A percentile compares a stretch with the other conserved stretches of the same genome.
Conservation (phyloP, 37 sponge, comb jelly and placozoan species). For the Crambe crambe region DNA sequence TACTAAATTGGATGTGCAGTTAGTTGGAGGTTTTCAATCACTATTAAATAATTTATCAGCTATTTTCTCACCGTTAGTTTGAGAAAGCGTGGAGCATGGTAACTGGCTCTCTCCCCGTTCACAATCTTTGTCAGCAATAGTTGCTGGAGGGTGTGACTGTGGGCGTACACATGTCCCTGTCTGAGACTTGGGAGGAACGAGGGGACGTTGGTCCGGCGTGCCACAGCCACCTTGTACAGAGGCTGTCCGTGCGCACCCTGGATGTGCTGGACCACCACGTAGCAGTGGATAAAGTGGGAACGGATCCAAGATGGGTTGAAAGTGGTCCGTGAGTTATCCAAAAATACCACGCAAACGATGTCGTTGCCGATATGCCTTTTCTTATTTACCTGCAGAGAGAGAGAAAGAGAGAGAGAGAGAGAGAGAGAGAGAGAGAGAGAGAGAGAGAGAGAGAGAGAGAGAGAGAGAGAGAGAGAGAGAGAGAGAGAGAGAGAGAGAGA, state of each 20-base stretch:
- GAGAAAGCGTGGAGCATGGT: constrained; percentile 87
- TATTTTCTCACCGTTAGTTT: constrained; percentile 77
- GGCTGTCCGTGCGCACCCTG: constrained; percentile 65
- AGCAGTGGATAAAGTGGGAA: constrained; percentile 95
- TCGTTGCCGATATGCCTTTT: constrained; percentile 99
- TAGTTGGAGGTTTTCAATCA: no score
- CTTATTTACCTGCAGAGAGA: constrained; percentile 88
- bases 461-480: no score
- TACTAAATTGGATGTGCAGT: no score
- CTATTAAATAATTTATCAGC: no score
- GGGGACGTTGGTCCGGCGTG: constrained; percentile 59
- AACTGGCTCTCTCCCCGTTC: constrained; percentile 88
- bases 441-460: no score
- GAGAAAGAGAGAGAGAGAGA: constrained; percentile 21
- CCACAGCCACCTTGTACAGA: constrained; percentile 65
- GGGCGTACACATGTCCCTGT: constrained; percentile 48
- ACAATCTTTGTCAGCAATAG: constrained; percentile 84
- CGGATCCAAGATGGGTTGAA: constrained; percentile 90
- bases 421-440: constrained; percentile 18
- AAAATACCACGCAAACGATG: constrained; percentile 90
- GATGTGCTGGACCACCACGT: constrained; percentile 83
- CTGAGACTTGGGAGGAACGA: constrained; percentile 58
- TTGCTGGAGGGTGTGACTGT: constrained; percentile 68
- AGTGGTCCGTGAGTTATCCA: constrained; percentile 79
- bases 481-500: no score